Percentiles rank a stretch among this genome's conserved stretches.
These are phyloP conservation scores for Myotis planiceps DNA, from an alignment of 2,797 vertebrate genomes.

Conservation along the genomic window DNA sequence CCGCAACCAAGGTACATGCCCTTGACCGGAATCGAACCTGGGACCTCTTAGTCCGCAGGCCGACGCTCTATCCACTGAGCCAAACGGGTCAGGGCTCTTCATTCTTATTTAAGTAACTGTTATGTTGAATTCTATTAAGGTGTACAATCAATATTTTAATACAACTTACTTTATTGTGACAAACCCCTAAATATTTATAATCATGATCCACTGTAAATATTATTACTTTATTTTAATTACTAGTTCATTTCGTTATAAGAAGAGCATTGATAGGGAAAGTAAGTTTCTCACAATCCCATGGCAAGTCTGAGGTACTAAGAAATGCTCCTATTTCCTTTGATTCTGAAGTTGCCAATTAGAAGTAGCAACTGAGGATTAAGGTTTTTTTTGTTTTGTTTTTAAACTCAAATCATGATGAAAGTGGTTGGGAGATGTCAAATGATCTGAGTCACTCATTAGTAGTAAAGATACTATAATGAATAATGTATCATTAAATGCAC, in stretches of 20 bases:
- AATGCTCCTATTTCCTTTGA: background rate
- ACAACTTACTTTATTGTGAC: background rate
- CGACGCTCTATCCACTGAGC: no score
- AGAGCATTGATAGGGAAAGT: background rate
- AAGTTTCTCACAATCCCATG: background rate
- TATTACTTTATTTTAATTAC: slow-evolving; percentile 23
- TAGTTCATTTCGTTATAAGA: slow-evolving; percentile 6
- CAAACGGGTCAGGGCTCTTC: background rate
- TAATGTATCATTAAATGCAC: slow-evolving; percentile 80
- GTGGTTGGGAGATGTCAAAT: slow-evolving; percentile 27
- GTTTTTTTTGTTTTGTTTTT: background rate
- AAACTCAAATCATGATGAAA: slow-evolving; percentile 56
- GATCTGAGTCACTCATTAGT: slow-evolving; percentile 67
- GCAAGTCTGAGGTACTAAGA: background rate
- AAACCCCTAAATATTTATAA: slow-evolving; percentile 5
- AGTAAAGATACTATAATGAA: slow-evolving; percentile 60
- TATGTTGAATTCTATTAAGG: background rate
- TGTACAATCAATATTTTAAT: background rate
- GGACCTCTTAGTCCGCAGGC: no score
- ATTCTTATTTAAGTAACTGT: background rate
- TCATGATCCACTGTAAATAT: background rate
- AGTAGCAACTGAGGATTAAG: background rate
- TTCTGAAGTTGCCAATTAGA: background rate
- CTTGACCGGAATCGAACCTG: no score
- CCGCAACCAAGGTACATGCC: no score